Conservation (phyloP, 1,140 invertebrate species). For the Drosophila nigrodunni region DNA sequence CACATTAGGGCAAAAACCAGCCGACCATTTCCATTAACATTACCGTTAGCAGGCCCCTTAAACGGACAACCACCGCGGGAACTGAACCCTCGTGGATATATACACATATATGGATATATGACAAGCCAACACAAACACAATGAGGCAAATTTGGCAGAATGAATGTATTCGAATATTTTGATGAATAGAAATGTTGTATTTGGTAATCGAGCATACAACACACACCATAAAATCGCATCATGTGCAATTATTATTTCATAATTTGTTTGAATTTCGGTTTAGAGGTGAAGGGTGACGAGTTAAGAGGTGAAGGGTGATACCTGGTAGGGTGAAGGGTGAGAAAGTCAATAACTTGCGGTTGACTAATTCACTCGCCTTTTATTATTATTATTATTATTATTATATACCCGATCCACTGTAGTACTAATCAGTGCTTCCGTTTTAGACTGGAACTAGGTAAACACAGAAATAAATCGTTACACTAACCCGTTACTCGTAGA, state of each 20-base stretch:
- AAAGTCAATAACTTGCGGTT: conserved; percentile 72
- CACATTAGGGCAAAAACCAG: conserved; percentile 51
- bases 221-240: conserved; percentile 63
- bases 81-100: conserved; percentile 19
- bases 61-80: conserved; percentile 57
- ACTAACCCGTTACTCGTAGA: too few species aligned
- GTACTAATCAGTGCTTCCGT: too few species aligned
- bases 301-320: too few species aligned
- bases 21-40: conserved; percentile 40
- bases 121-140: conserved; percentile 21
- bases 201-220: conserved; percentile 42
- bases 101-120: not conserved
- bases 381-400: not conserved
- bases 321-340: conserved; percentile 58
- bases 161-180: conserved; percentile 41
- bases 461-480: too few species aligned
- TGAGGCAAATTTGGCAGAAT: conserved; percentile 62
- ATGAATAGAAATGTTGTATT: conserved; percentile 3
- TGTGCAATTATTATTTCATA: conserved; percentile 80
- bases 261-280: conserved; percentile 67
- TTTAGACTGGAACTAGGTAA: too few species aligned
- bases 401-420: not conserved
- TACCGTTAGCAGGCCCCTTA: conserved; percentile 47
- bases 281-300: conserved; percentile 58
- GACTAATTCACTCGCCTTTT: conserved; percentile 8